Percentiles rank a stretch among this genome's conserved stretches.
These are phyloP conservation scores for Poecilia picta DNA, from an alignment of 2,797 vertebrate species.

Conservation along the genomic window DNA sequence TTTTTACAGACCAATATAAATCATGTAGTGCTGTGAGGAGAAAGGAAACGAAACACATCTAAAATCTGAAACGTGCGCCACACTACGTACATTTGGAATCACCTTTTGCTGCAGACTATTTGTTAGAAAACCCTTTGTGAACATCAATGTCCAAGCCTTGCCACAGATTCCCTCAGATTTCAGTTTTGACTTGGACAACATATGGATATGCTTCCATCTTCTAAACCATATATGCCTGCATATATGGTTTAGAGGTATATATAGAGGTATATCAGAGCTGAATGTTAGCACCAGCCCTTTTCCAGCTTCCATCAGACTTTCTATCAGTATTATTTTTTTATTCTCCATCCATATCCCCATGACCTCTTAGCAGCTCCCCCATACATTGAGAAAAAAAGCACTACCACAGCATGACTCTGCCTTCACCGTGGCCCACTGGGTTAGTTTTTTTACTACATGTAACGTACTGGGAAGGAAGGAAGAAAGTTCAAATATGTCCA, in stretches of 20 bases:
- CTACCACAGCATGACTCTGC: neutral
- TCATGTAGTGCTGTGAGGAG: too few relatives aligned
- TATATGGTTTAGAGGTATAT: too few relatives aligned
- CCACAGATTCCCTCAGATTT: neutral
- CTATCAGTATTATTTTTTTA: neutral
- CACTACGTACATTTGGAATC: neutral
- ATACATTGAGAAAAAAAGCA: neutral
- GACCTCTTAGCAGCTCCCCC: neutral
- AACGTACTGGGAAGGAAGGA: neutral
- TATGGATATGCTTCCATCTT: neutral
- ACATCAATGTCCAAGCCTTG: neutral
- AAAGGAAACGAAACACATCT: neutral
- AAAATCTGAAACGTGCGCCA: neutral
- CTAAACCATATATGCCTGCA: neutral
- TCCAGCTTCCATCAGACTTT: neutral
- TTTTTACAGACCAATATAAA: too few relatives aligned
- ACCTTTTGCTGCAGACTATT: neutral
- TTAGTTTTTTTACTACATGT: neutral
- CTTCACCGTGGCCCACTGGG: neutral
- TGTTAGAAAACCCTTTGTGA: neutral
- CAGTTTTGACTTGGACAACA: neutral
- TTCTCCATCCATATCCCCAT: neutral
- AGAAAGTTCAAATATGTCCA: neutral
- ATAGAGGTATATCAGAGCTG: neutral
- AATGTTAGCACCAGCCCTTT: neutral